Conservation (phyloP, 2,113 vertebrate species). For the Mesocricetus auratus region DNA sequence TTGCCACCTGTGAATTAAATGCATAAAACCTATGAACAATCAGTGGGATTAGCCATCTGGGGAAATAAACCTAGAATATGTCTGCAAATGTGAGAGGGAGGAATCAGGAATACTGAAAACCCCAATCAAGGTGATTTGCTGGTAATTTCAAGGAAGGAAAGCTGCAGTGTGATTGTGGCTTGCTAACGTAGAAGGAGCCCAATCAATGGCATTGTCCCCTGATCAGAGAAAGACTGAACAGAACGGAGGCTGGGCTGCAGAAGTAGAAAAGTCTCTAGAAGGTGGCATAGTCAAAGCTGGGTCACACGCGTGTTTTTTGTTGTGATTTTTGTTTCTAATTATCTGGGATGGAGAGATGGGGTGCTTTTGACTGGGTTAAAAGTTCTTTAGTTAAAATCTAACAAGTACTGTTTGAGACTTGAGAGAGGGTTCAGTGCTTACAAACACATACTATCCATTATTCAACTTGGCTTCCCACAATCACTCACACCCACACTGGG, state of each 20-base stretch:
- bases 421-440: not conserved
- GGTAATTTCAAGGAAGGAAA: conserved; percentile 47
- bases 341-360: accelerated
- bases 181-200: conserved; percentile 49
- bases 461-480: not conserved
- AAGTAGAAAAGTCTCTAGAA: not conserved
- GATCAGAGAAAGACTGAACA: not conserved
- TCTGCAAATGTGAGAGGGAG: conserved; percentile 45
- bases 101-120: conserved; percentile 19
- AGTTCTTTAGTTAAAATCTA: not conserved
- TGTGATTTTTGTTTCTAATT: not conserved
- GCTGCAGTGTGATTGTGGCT: conserved; percentile 49
- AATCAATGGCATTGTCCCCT: conserved; percentile 41
- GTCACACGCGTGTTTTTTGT: not conserved
- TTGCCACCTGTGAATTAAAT: conserved; percentile 35
- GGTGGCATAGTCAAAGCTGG: not conserved
- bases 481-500: not conserved
- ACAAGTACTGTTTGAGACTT: not conserved
- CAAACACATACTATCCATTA: not conserved
- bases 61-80: conserved; percentile 35
- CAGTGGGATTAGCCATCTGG: conserved; percentile 32
- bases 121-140: conserved; percentile 70
- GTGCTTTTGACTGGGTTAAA: not conserved
- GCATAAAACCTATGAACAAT: not conserved
- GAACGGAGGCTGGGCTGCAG: not conserved